A percentile compares a stretch with the other conserved stretches of the same genome.
phyloP scores from a whole-genome alignment of 2,797 vertebrate genomes.

The Eleutherodactylus coqui region DNA sequence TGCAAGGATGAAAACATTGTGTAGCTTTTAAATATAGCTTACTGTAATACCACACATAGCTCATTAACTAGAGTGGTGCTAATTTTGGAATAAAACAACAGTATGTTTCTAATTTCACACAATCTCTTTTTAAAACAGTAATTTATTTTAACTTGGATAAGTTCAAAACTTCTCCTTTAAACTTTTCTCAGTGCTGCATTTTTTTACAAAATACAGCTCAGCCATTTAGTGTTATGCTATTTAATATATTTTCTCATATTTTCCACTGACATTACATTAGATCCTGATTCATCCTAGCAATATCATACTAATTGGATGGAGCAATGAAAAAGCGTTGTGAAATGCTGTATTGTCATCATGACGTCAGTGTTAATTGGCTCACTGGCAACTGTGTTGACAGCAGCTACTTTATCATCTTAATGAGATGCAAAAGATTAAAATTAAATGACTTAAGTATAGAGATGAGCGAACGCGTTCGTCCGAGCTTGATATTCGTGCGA shows the following conservation, averaged over 20 bases:
- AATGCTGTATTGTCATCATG: conserved; percentile 52
- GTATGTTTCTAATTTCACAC: too few relatives aligned
- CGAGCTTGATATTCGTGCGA: too few relatives aligned
- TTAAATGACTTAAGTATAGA: conserved; percentile 55
- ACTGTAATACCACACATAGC: too few relatives aligned
- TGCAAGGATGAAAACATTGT: too few relatives aligned
- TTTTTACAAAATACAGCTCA: background rate
- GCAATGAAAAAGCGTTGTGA: conserved; percentile 9
- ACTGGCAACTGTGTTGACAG: conserved; percentile 58
- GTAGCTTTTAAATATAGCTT: too few relatives aligned
- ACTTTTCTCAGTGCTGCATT: background rate
- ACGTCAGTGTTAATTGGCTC: conserved; percentile 57
- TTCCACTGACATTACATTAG: conserved; percentile 17
- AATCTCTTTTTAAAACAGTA: too few relatives aligned
- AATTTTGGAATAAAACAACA: too few relatives aligned
- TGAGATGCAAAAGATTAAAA: conserved; percentile 60
- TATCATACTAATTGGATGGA: conserved; percentile 24
- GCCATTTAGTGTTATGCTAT: background rate
- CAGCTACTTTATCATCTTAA: conserved; percentile 53
- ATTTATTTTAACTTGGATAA: too few relatives aligned
- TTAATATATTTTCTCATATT: conserved; percentile 16
- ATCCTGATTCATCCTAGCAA: conserved; percentile 27
- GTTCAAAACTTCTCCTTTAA: too few relatives aligned
- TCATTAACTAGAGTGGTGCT: too few relatives aligned
- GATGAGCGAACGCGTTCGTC: too few relatives aligned